Percentiles rank a stretch among this genome's conserved stretches.
Evolutionary conservation across 2,797 vertebrate genomes (phyloP).

Genomic region (Danio albolineatus): DNA sequence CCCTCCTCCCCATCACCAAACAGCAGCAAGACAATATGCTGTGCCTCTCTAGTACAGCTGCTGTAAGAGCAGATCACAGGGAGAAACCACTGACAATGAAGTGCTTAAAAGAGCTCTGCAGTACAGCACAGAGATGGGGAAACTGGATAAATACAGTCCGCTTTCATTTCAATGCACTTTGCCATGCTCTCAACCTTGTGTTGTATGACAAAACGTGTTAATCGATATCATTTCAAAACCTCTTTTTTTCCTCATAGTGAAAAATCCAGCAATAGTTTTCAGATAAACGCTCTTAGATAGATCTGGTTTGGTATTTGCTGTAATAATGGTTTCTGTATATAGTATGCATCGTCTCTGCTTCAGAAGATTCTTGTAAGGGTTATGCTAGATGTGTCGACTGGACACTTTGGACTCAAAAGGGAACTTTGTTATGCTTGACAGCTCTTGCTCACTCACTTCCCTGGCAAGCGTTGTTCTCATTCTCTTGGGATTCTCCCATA

Average conservation of each 20-base stretch:
- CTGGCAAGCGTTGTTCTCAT: neutral
- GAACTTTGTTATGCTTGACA: conserved; percentile 28
- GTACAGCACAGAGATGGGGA: conserved; percentile 8
- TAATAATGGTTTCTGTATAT: neutral
- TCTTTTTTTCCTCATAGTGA: neutral
- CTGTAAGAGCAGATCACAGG: conserved; percentile 12
- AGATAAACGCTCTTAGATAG: neutral
- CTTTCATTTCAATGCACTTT: conserved; percentile 5
- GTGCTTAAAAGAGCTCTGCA: conserved; percentile 43
- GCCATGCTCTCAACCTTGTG: conserved; percentile 2
- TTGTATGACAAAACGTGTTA: neutral
- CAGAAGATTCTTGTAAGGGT: neutral
- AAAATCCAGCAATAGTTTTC: neutral
- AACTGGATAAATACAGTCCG: neutral
- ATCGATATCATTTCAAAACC: neutral
- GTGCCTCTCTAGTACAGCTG: conserved; percentile 12
- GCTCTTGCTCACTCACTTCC: neutral
- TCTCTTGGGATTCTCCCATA: conserved; percentile 42
- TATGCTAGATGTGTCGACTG: neutral
- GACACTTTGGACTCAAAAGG: conserved; percentile 18
- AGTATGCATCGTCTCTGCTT: neutral
- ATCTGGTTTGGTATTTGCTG: neutral
- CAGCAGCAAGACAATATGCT: conserved; percentile 42
- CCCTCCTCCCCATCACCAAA: conserved; percentile 32
- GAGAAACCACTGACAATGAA: conserved; percentile 45